Conservation (phyloP, 2,113 vertebrate genomes). For the Murina feae region DNA sequence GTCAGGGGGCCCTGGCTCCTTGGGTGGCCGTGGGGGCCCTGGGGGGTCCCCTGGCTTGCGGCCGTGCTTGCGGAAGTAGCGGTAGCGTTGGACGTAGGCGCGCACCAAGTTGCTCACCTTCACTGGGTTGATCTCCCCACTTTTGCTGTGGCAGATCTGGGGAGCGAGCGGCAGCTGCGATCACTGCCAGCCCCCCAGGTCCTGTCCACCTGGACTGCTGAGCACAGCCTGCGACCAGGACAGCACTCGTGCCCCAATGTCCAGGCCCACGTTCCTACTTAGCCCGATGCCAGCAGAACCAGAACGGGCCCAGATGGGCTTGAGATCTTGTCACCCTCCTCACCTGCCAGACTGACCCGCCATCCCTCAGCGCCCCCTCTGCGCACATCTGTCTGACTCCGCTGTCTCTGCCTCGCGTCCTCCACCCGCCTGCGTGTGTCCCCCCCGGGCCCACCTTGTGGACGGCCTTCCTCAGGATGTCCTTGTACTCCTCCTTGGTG, state of each 20-base stretch:
- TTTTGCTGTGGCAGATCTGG: conserved; percentile 95
- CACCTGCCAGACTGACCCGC: background rate
- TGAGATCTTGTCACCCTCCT: background rate
- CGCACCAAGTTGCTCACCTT: conserved; percentile 94
- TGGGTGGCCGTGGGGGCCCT: conserved; percentile 63
- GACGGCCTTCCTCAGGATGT: conserved; percentile 94
- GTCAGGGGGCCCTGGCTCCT: conserved; percentile 75
- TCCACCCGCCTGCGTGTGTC: rapidly evolving
- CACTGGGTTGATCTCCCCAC: conserved; percentile 94
- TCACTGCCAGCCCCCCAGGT: background rate
- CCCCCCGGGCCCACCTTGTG: conserved; percentile 85
- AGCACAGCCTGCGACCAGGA: background rate
- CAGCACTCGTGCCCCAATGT: rapidly evolving
- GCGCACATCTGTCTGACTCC: rapidly evolving
- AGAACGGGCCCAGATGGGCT: background rate
- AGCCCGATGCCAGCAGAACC: background rate
- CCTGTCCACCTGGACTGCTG: background rate
- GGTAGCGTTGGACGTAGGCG: conserved; percentile 94
- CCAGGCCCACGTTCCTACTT: background rate
- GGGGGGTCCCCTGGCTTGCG: conserved; percentile 90
- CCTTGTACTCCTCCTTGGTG: conserved; percentile 95
- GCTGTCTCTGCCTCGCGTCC: rapidly evolving
- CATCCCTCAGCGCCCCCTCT: background rate
- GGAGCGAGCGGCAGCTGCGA: background rate
- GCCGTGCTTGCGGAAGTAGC: conserved; percentile 93